Evolutionary conservation across 2,797 vertebrate species (phyloP), one percentile per base, ranked within the genome.

Genomic region (Argyrosomus regius): DNA sequence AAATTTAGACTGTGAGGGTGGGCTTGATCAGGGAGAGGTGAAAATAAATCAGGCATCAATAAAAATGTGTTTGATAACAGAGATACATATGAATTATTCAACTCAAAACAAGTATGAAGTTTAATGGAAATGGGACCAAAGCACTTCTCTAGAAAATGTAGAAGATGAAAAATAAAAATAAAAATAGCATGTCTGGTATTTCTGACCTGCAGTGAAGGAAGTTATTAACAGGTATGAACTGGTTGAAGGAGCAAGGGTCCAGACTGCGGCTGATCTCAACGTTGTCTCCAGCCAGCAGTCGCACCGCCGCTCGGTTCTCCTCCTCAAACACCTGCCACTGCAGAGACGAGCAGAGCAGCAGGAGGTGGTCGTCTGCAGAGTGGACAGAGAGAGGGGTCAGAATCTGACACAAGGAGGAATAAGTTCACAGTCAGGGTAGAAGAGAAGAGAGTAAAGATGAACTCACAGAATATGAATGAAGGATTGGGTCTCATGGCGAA

Each of bases 281-380:
- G 0, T 95, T 94, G 46, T 96, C 95, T 72, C 95, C 96, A 0
- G 95, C 95, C 45, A 86, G 13, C 57, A 92, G 78, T n/a, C 95
- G 94, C 48, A 92, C 75, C 0, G 63, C 85, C 0, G 91, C 91
- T 11, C 90, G 92, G 78, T 96, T 95, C 91, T 96, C 93, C 58
- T 96, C 94, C 80, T 95, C 87, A 73, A 96, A 96, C 35, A 95
- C 95, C 60, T 95, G 95, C 94, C 94, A 92, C 92, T 96, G 96
- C 72, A 96, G 93, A 64, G 95, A 96, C 0, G 95, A 94, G 75
- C 91, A 94, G 72, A 96, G 88, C 90, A 97, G 82, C 88, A 96
- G 92, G 77, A 95, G 75, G 78, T 95, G 92, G 87, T 96, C 96
- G 7, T 93, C 96, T 97, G 82, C 28, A 78, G 61, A 75, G 57